These are phyloP conservation scores for Xylocopa sonorina DNA, from an alignment of 1,140 invertebrate genomes.

Conservation along the genomic window DNA sequence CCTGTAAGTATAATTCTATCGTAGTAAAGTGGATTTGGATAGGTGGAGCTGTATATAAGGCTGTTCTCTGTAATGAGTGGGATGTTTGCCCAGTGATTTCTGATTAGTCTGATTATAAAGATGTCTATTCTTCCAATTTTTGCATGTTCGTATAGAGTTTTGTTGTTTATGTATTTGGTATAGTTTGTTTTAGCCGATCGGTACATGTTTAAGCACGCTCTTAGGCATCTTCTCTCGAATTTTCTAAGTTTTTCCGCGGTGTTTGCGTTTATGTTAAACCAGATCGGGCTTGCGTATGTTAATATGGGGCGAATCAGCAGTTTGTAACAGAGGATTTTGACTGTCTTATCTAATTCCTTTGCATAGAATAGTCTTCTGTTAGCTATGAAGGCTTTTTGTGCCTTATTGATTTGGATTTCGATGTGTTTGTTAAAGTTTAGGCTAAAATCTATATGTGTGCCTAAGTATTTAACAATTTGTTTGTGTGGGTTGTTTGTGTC, in stretches of 20 bases:
- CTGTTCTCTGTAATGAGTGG: slow-evolving; percentile 22
- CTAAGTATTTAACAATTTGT: slow-evolving; percentile 50
- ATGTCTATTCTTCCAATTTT: slow-evolving; percentile 45
- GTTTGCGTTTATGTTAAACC: slow-evolving; percentile 40
- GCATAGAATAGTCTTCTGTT: slow-evolving; percentile 49
- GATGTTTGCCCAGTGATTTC: slow-evolving; percentile 38
- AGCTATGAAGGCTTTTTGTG: slow-evolving; percentile 22
- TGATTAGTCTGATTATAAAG: slow-evolving; percentile 38
- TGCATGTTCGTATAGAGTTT: slow-evolving; percentile 27
- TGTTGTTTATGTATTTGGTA: slow-evolving; percentile 24
- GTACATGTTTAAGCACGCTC: slow-evolving; percentile 33
- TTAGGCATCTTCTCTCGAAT: slow-evolving; percentile 57
- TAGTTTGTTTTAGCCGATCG: slow-evolving; percentile 25
- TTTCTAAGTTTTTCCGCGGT: slow-evolving; percentile 40
- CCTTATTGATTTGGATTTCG: slow-evolving; percentile 50
- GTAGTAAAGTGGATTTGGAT: slow-evolving; percentile 26
- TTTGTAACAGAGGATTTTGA: slow-evolving; percentile 48
- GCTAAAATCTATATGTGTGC: slow-evolving; percentile 40
- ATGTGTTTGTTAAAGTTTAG: slow-evolving; percentile 47
- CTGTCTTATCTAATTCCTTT: not conserved
- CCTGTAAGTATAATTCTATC: slow-evolving; percentile 8
- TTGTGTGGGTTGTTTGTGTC: slow-evolving; percentile 31
- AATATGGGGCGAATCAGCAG: slow-evolving; percentile 39
- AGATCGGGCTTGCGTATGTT: slow-evolving; percentile 41
- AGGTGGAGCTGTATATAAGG: slow-evolving; percentile 29